Conservation (phyloP, 2,113 vertebrate genomes). For the Arothron firmamentum region DNA sequence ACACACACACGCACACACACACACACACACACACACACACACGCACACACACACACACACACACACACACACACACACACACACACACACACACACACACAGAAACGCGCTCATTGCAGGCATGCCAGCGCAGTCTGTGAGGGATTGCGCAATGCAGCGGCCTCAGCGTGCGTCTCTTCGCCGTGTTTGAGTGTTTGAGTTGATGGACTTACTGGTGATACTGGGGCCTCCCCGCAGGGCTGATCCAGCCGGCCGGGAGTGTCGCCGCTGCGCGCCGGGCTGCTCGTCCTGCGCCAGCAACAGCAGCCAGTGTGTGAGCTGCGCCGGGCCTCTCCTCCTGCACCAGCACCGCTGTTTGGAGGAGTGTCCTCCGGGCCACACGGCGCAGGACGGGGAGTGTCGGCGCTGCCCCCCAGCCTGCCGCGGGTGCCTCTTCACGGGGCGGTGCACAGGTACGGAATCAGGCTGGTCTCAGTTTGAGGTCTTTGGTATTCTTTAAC, state of each 20-base stretch:
- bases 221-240: slow-evolving; percentile 67
- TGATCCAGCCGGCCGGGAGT: slow-evolving; percentile 73
- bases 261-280: slow-evolving; percentile 71
- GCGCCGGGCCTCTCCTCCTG: slow-evolving; percentile 75
- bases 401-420: slow-evolving; percentile 80
- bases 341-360: slow-evolving; percentile 72
- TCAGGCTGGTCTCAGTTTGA: background rate
- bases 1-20: too few species aligned
- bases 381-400: slow-evolving; percentile 74
- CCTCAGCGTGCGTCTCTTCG: too few species aligned
- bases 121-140: too few species aligned
- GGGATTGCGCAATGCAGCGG: too few species aligned
- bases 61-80: too few species aligned
- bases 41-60: too few species aligned
- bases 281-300: slow-evolving; percentile 80
- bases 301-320: slow-evolving; percentile 79
- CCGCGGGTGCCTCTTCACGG: slow-evolving; percentile 74
- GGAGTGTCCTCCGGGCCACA: slow-evolving; percentile 76
- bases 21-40: too few species aligned
- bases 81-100: too few species aligned
- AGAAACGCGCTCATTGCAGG: too few species aligned
- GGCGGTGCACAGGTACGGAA: slow-evolving; percentile 81
- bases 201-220: background rate
- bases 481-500: background rate
- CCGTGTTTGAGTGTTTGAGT: background rate